Evolutionary conservation across 2,113 vertebrate species (phyloP).

Genomic region (Aegotheles bennettii): DNA sequence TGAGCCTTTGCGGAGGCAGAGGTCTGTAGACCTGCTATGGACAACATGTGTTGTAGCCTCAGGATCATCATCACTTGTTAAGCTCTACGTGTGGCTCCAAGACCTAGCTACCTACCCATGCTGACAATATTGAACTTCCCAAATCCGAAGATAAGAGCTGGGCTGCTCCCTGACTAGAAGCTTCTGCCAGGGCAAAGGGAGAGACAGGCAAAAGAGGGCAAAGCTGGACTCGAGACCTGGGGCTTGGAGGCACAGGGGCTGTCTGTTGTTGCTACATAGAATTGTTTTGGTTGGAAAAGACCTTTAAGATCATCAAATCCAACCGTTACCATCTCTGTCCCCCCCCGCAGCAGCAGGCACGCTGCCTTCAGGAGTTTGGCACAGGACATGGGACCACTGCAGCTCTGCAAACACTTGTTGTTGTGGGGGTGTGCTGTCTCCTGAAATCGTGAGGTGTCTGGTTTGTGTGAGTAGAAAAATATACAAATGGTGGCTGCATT

Average conservation of each 20-base stretch:
- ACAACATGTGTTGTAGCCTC: not conserved
- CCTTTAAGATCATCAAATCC: too few species aligned
- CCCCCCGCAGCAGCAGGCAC: fast-evolving
- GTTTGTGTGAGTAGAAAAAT: not conserved
- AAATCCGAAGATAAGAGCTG: not conserved
- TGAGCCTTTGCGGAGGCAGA: not conserved
- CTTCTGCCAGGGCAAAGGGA: not conserved
- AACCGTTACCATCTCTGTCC: not conserved
- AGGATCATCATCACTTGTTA: fast-evolving
- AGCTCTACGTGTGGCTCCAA: not conserved
- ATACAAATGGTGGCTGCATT: fast-evolving
- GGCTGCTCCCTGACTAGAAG: not conserved
- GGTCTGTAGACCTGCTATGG: not conserved
- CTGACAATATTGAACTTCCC: not conserved
- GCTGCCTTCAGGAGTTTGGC: not conserved
- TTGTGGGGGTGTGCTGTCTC: not conserved
- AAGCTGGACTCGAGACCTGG: not conserved
- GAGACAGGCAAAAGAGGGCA: not conserved
- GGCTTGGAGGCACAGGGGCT: not conserved
- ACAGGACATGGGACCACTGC: not conserved
- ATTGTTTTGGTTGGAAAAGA: too few species aligned
- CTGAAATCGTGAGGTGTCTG: not conserved
- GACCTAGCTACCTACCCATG: fast-evolving
- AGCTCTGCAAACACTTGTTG: not conserved
- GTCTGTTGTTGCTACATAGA: not conserved